Percentiles rank a stretch among this genome's conserved stretches.
phyloP scores from a whole-genome alignment of 2,797 vertebrate species.

The Sarcophilus harrisii region DNA sequence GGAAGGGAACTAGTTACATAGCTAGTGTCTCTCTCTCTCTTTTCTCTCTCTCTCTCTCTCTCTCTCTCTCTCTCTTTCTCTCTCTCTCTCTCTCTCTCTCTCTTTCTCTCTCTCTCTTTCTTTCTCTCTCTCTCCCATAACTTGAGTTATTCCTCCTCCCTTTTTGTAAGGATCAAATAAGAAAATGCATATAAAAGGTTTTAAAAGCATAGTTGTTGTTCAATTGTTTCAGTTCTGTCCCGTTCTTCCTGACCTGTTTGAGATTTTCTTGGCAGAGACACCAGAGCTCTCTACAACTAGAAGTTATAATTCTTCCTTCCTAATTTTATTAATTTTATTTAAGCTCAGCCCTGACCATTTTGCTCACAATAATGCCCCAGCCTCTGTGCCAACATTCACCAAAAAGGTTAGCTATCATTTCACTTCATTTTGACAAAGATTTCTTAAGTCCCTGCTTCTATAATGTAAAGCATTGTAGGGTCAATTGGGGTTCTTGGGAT shows the following conservation, averaged over 20 bases:
- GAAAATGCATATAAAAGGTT: not conserved
- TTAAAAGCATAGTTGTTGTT: not conserved
- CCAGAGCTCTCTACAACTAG: not conserved
- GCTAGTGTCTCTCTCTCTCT: too few relatives aligned
- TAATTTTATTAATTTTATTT: constrained; percentile 5
- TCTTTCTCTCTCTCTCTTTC: too few relatives aligned
- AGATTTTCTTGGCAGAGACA: not conserved
- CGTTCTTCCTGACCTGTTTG: not conserved
- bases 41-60: too few relatives aligned
- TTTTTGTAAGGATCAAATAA: not conserved
- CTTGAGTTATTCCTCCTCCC: not conserved
- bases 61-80: too few relatives aligned
- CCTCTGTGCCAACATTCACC: constrained; percentile 5
- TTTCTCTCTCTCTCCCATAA: too few relatives aligned
- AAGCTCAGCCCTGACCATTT: not conserved
- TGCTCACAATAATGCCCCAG: constrained; percentile 15
- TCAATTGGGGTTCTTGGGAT: constrained; percentile 2
- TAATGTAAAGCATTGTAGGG: not conserved
- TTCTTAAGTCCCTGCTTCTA: not conserved
- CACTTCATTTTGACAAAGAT: not conserved
- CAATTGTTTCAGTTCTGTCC: not conserved
- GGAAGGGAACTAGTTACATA: not conserved
- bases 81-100: too few relatives aligned
- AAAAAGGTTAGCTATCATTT: not conserved
- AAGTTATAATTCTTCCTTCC: not conserved